Conservation (phyloP, 2,113 vertebrate species). For the Copsychus sechellarum region DNA sequence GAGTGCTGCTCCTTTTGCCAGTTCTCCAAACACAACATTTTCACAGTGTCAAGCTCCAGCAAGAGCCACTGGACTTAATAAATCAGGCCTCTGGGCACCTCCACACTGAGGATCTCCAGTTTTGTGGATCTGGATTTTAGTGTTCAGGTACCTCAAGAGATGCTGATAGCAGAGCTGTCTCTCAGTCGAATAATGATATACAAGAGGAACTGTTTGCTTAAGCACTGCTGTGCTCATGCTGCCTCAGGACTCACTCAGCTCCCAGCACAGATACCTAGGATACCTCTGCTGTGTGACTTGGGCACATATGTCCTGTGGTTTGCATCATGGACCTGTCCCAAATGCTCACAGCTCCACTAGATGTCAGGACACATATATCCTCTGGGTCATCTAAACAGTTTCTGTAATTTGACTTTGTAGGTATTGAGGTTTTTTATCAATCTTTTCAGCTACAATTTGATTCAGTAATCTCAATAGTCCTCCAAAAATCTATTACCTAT, state of each 20-base stretch:
- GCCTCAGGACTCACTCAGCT: not conserved
- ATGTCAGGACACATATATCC: not conserved
- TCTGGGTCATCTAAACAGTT: not conserved
- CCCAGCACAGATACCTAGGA: fast-evolving
- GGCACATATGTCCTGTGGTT: not conserved
- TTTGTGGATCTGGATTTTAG: not conserved
- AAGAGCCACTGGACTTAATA: not conserved
- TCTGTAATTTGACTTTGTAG: not conserved
- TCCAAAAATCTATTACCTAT: not conserved
- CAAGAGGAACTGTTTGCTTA: not conserved
- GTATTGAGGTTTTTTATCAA: not conserved
- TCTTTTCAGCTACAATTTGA: not conserved
- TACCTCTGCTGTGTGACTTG: not conserved
- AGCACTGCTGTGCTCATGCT: fast-evolving
- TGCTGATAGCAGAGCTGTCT: fast-evolving
- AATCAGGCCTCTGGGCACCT: not conserved
- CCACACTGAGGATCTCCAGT: not conserved
- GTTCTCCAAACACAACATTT: not conserved
- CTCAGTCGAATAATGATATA: not conserved
- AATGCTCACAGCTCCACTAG: not conserved
- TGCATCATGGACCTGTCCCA: not conserved
- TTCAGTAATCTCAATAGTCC: not conserved
- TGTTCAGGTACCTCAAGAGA: not conserved
- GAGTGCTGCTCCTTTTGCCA: not conserved
- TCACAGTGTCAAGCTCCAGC: not conserved